Conservation (phyloP, 1,140 invertebrate genomes). For the Drosophila gunungcola region DNA sequence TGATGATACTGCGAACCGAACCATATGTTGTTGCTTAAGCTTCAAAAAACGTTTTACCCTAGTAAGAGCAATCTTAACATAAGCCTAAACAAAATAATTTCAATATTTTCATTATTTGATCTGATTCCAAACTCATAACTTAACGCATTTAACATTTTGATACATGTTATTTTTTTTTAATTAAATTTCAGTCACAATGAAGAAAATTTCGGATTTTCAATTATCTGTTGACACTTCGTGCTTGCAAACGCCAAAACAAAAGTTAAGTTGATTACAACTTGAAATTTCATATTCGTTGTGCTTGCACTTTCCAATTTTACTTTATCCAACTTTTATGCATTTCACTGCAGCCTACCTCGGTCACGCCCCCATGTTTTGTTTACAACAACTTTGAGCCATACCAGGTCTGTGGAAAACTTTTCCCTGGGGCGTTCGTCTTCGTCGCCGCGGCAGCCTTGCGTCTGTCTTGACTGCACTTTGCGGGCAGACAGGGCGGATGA, state of each 20-base stretch:
- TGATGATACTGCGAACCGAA: too few relatives aligned
- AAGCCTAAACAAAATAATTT: too few relatives aligned
- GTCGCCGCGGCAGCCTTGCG: conserved; percentile 23
- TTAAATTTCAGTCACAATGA: conserved; percentile 21
- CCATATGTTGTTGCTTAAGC: too few relatives aligned
- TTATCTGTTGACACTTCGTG: conserved; percentile 63
- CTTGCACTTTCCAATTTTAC: conserved; percentile 60
- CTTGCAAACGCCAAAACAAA: conserved; percentile 50
- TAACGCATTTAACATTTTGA: too few relatives aligned
- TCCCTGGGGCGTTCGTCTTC: conserved; percentile 40
- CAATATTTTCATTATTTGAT: too few relatives aligned
- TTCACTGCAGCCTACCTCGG: conserved; percentile 12
- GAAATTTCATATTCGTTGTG: conserved; percentile 58
- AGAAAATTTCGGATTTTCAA: conserved; percentile 56
- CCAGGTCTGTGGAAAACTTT: conserved; percentile 49
- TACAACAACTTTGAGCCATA: conserved; percentile 55
- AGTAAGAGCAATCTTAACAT: too few relatives aligned
- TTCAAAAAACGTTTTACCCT: too few relatives aligned
- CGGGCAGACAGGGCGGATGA: conserved; percentile 76
- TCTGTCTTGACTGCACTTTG: conserved; percentile 56
- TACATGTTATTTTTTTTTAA: background rate
- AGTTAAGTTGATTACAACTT: conserved; percentile 72
- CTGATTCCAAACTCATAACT: too few relatives aligned
- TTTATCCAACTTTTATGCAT: conserved; percentile 46
- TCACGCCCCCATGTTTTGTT: conserved; percentile 56